Evolutionary conservation across 2,797 vertebrate genomes (phyloP).

Genomic region (Chiloscyllium punctatum): DNA sequence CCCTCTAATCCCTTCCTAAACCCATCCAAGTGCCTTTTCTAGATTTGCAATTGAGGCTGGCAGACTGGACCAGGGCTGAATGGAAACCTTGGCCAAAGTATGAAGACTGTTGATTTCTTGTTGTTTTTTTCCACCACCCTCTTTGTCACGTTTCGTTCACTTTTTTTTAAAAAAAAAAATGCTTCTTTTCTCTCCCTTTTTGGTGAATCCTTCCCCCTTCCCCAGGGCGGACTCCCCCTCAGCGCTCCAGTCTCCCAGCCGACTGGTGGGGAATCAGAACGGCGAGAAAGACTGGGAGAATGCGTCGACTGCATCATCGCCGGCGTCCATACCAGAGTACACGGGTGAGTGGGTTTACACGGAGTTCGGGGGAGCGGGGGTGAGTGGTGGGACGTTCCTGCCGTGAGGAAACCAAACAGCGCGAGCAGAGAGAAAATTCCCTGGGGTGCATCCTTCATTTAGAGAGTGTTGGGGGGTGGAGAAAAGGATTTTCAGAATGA

Average conservation of each 20-base stretch:
- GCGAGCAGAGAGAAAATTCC: no score
- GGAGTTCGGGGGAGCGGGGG: no score
- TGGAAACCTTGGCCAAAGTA: not conserved
- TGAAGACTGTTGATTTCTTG: not conserved
- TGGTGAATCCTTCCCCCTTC: not conserved
- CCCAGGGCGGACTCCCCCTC: constrained; percentile 77
- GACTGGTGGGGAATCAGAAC: constrained; percentile 59
- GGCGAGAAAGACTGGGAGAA: constrained; percentile 85
- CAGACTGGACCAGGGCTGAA: no score
- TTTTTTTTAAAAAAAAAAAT: no score
- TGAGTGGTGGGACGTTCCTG: not conserved
- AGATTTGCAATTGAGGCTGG: not conserved
- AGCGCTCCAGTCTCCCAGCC: constrained; percentile 72
- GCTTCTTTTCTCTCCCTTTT: not conserved
- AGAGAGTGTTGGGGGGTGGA: no score
- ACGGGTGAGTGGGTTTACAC: constrained; percentile 60
- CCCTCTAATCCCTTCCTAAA: no score
- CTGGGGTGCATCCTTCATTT: no score
- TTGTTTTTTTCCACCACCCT: not conserved
- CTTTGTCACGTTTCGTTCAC: no score
- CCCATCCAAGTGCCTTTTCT: no score
- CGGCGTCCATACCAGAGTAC: constrained; percentile 84
- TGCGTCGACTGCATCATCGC: constrained; percentile 77
- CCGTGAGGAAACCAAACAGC: no score
- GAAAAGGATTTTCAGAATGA: no score